phyloP scores from a whole-genome alignment of 2,797 vertebrate genomes.

The Siniperca scherzeri region DNA sequence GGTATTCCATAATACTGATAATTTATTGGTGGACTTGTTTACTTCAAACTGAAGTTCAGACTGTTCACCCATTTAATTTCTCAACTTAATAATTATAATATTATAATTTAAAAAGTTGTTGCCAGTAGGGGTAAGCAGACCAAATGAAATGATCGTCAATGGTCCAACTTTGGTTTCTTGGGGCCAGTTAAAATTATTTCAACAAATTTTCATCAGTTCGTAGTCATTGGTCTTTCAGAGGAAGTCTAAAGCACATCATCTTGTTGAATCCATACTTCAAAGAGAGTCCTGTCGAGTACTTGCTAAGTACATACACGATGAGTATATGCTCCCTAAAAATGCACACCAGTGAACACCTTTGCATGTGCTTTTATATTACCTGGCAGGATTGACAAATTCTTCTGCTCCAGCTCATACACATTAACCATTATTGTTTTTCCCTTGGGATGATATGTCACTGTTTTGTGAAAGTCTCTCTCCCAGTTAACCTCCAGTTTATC shows the following conservation, averaged over 20 bases:
- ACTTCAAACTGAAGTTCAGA: background rate
- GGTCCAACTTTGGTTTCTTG: background rate
- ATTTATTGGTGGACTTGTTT: background rate
- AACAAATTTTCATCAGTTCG: background rate
- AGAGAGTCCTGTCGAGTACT: no score
- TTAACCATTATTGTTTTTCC: constrained; percentile 23
- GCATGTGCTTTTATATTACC: background rate
- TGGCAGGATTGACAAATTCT: background rate
- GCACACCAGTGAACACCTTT: background rate
- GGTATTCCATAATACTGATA: background rate
- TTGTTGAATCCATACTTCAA: background rate
- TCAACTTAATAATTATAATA: background rate
- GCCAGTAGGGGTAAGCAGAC: background rate
- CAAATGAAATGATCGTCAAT: background rate
- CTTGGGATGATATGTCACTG: background rate
- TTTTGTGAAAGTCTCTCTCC: constrained; percentile 7
- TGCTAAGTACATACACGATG: background rate
- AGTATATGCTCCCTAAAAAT: background rate
- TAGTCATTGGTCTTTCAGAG: background rate
- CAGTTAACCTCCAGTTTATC: background rate
- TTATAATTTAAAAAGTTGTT: background rate
- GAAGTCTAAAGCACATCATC: background rate
- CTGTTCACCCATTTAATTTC: background rate
- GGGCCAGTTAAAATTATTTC: background rate
- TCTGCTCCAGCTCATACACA: constrained; percentile 1